phyloP scores from a whole-genome alignment of 2,888 invertebrate species.

The Cheilosia grossa region DNA sequence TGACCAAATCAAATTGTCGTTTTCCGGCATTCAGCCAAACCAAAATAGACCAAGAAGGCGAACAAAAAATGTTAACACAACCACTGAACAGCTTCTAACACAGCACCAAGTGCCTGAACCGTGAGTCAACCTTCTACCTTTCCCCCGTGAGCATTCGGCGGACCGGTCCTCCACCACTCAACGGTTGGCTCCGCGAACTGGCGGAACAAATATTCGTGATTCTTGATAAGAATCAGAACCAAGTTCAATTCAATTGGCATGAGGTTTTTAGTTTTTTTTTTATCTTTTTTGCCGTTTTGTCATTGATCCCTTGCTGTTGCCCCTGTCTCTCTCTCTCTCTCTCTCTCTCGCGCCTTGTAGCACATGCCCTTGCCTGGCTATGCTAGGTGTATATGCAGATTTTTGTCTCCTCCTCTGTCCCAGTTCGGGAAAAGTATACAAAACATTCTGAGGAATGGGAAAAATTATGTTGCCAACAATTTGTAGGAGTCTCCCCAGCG shows the following conservation, averaged over 20 bases:
- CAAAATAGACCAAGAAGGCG: slow-evolving; percentile 31
- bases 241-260: slow-evolving; percentile 82
- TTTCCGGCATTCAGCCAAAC: slow-evolving; percentile 62
- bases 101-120: slow-evolving; percentile 68
- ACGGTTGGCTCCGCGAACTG: slow-evolving; percentile 53
- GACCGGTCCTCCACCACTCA: slow-evolving; percentile 65
- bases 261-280: slow-evolving; percentile 22
- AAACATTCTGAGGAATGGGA: slow-evolving; percentile 48
- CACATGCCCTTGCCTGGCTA: slow-evolving; percentile 40
- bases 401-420: slow-evolving; percentile 61
- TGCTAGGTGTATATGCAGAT: slow-evolving; percentile 52
- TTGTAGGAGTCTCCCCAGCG: slow-evolving; percentile 55
- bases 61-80: slow-evolving; percentile 68
- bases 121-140: slow-evolving; percentile 65
- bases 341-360: neutral
- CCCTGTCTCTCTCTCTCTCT: slow-evolving; percentile 7
- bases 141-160: slow-evolving; percentile 15
- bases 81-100: slow-evolving; percentile 70
- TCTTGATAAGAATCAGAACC: slow-evolving; percentile 83
- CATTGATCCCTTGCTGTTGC: slow-evolving; percentile 23
- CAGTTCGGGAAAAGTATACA: slow-evolving; percentile 40
- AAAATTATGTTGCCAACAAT: slow-evolving; percentile 71
- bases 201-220: slow-evolving; percentile 83
- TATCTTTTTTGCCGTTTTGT: slow-evolving; percentile 11
- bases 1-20: slow-evolving; percentile 65